Base-by-base conservation (phyloP, 2,888 invertebrate species). In the Cybosia mesomella region DNA sequence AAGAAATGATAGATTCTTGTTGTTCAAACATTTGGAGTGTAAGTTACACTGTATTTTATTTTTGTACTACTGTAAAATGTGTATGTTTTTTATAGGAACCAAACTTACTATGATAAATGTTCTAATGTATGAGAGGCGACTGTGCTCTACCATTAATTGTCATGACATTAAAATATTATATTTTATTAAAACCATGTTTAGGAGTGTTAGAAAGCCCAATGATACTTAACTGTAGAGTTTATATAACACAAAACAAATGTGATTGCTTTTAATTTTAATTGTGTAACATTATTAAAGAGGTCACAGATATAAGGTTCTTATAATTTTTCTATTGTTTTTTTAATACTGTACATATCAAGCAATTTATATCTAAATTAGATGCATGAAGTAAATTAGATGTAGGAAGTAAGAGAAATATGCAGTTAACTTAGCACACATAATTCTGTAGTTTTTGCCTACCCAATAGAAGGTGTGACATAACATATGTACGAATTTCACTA, bases 21-120 rank as follows among this genome's bases (percentile, higher is more conserved):
- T 98, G 32, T 94, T 98, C 60, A 96, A 97, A 68, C 98, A 98
- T 91, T 96, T 97, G 87, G 97, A 98, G 91, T 96, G 98, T 97
- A 94, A 95, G 96, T 92, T 22, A 28, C 11, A 24, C 28, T 34
- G 32, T 61, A 49, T 15, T 39, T 60, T 39, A 39, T 58, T 58
- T 28, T 8, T 11, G 3, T 28, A 15, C 0, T 49, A 49, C 49
- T 49, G 5, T 49, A n/a, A 49, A 49, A n/a, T n/a, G 49, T n/a
- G 8, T 43, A 43, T 43, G 5, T 28, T 43, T 43, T 43, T 18
- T 18, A 43, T 43, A 43, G 43, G 18, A 43, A 43, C 18, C 7
- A 18, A 18, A 5, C 18, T 43, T 39, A 15, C 0, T 15, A 39
- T 5, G 43, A 18, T 18, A 15, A 43, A 0, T 43, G 7, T 43